A percentile compares a stretch with the other conserved stretches of the same genome.
phyloP scores from a whole-genome alignment of 2,888 invertebrate genomes.

The Drosophila kanekoi region DNA sequence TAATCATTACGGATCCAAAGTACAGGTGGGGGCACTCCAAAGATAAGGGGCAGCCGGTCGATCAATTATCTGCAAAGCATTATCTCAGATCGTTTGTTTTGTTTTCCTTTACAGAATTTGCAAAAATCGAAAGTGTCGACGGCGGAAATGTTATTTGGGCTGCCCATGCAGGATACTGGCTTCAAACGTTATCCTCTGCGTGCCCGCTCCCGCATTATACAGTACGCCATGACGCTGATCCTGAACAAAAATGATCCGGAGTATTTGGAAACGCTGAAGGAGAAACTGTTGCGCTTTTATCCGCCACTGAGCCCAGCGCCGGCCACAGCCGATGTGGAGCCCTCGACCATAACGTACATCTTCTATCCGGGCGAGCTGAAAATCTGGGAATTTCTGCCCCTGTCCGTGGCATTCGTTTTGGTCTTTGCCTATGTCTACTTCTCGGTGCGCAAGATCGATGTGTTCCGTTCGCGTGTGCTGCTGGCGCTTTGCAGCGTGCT shows the following conservation, averaged over 20 bases:
- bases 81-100: conserved; percentile 23
- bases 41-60: conserved; percentile 27
- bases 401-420: conserved; percentile 93
- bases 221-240: conserved; percentile 95
- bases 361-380: conserved; percentile 96
- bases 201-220: conserved; percentile 93
- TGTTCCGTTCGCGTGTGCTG: conserved; percentile 83
- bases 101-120: conserved; percentile 87
- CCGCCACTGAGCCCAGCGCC: conserved; percentile 87
- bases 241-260: conserved; percentile 91
- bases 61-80: conserved; percentile 9
- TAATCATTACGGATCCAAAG: background rate
- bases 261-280: conserved; percentile 91
- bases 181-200: conserved; percentile 94
- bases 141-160: conserved; percentile 96
- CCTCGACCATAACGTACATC: conserved; percentile 87
- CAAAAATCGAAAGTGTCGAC: conserved; percentile 94
- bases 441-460: conserved; percentile 96
- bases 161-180: conserved; percentile 95
- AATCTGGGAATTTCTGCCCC: conserved; percentile 92
- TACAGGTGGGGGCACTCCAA: conserved; percentile 6
- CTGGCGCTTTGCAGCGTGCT: conserved; percentile 96
- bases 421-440: conserved; percentile 97
- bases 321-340: conserved; percentile 51
- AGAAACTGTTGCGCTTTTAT: conserved; percentile 89